A percentile compares a stretch with the other conserved stretches of the same genome.
These are phyloP conservation scores for Penaeus chinensis DNA, from an alignment of 1,140 invertebrate genomes.

Conservation along the genomic window DNA sequence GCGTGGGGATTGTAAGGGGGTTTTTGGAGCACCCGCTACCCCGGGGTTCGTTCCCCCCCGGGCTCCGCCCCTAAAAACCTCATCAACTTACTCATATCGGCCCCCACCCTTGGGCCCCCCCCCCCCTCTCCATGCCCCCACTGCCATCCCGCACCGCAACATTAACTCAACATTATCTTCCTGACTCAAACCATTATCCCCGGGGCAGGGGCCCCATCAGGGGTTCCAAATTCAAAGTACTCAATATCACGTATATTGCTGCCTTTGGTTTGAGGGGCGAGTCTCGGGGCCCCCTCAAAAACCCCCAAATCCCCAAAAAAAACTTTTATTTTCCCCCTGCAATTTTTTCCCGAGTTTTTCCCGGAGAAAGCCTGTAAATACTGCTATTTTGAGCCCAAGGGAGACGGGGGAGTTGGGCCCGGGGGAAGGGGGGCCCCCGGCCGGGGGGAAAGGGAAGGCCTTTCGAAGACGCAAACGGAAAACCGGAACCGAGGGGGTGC, in stretches of 20 bases:
- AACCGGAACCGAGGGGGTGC: too few species aligned
- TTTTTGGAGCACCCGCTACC: background rate
- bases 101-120: too few species aligned
- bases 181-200: conserved; percentile 22
- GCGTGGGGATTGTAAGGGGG: background rate
- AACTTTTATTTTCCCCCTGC: too few species aligned
- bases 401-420: too few species aligned
- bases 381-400: too few species aligned
- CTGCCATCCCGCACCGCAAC: conserved; percentile 6
- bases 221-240: conserved; percentile 33
- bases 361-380: too few species aligned
- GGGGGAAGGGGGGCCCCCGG: too few species aligned
- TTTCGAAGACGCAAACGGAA: too few species aligned
- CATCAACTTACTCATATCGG: conserved; percentile 1
- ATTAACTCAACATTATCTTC: conserved; percentile 35
- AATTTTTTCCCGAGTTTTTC: too few species aligned
- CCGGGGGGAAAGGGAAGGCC: too few species aligned
- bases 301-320: too few species aligned
- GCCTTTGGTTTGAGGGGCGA: background rate
- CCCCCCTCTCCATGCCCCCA: too few species aligned
- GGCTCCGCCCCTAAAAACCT: conserved; percentile 28
- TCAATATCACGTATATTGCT: background rate
- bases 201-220: background rate
- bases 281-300: background rate
- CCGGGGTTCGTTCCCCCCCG: conserved; percentile 9